A percentile compares a stretch with the other conserved stretches of the same genome.
Evolutionary conservation across 2,888 invertebrate species (phyloP).

Genomic region (Lobophora halterata): DNA sequence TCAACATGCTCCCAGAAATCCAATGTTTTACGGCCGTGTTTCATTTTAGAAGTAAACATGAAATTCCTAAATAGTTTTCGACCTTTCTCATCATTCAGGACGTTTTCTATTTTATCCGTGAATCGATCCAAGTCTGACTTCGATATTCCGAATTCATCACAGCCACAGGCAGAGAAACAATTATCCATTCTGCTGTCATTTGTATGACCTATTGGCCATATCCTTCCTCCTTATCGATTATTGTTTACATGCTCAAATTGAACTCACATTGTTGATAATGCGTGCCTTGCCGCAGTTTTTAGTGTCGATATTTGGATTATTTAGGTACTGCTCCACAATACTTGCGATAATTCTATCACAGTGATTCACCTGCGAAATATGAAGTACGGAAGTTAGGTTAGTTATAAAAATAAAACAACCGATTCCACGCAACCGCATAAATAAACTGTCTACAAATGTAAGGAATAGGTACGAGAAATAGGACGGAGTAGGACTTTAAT

Average conservation of each 20-base stretch:
- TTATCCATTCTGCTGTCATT: slow-evolving; percentile 68
- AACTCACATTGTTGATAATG: slow-evolving; percentile 15
- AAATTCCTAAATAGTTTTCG: slow-evolving; percentile 69
- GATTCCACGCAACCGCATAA: slow-evolving; percentile 52
- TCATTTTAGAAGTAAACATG: slow-evolving; percentile 67
- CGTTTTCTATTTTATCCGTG: slow-evolving; percentile 76
- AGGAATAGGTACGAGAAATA: too few relatives aligned
- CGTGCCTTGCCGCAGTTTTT: neutral
- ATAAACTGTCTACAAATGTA: slow-evolving; percentile 63
- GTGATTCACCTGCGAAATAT: slow-evolving; percentile 51
- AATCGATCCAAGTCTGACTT: slow-evolving; percentile 74
- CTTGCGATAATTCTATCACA: slow-evolving; percentile 13
- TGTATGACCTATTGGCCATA: slow-evolving; percentile 40
- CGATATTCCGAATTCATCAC: slow-evolving; percentile 65
- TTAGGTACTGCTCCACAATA: neutral
- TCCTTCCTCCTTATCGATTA: slow-evolving; percentile 60
- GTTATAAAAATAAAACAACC: slow-evolving; percentile 61
- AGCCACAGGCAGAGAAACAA: slow-evolving; percentile 73
- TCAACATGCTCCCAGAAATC: slow-evolving; percentile 71
- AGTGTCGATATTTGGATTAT: neutral
- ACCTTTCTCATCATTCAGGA: slow-evolving; percentile 71
- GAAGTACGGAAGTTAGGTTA: slow-evolving; percentile 65
- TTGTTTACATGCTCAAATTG: slow-evolving; percentile 21
- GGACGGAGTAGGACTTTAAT: too few relatives aligned
- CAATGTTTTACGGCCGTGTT: slow-evolving; percentile 58